phyloP scores from a whole-genome alignment of 2,888 invertebrate species.

The Brassicogethes aeneus region DNA sequence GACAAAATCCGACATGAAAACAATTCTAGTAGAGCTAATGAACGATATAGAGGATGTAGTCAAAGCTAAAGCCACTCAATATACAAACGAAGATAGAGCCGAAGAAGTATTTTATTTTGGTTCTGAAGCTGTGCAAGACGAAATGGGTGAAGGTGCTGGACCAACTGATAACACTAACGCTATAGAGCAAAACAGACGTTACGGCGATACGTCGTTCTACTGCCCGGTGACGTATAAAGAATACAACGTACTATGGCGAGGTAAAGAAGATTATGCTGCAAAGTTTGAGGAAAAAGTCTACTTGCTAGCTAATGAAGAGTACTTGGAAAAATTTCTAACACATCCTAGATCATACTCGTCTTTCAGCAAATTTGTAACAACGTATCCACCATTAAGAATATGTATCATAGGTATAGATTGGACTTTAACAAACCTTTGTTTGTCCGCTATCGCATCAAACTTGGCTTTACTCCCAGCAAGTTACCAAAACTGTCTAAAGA shows the following conservation, averaged over 20 bases:
- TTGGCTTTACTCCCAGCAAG: slow-evolving; percentile 48
- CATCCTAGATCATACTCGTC: slow-evolving; percentile 45
- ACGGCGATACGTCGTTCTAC: slow-evolving; percentile 51
- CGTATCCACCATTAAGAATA: slow-evolving; percentile 4
- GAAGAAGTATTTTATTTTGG: slow-evolving; percentile 43
- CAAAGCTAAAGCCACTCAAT: slow-evolving; percentile 39
- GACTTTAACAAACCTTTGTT: slow-evolving; percentile 46
- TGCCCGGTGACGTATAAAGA: slow-evolving; percentile 54
- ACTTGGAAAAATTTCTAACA: slow-evolving; percentile 43
- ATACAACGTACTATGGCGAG: slow-evolving; percentile 50
- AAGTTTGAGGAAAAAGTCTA: slow-evolving; percentile 48
- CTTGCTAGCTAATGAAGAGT: slow-evolving; percentile 44
- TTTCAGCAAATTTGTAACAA: neutral
- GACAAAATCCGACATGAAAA: slow-evolving; percentile 23
- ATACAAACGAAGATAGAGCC: slow-evolving; percentile 42
- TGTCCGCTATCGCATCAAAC: slow-evolving; percentile 45
- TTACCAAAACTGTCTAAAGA: slow-evolving; percentile 34
- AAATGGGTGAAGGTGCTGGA: slow-evolving; percentile 32
- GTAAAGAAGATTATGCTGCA: slow-evolving; percentile 47
- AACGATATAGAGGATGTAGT: slow-evolving; percentile 29
- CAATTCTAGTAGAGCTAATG: slow-evolving; percentile 30
- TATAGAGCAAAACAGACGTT: slow-evolving; percentile 28
- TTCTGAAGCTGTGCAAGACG: slow-evolving; percentile 38
- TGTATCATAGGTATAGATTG: slow-evolving; percentile 43
- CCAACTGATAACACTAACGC: slow-evolving; percentile 14